Evolutionary conservation across 1,140 invertebrate genomes (phyloP).

Genomic region (Lepidotrigona ventralis): DNA sequence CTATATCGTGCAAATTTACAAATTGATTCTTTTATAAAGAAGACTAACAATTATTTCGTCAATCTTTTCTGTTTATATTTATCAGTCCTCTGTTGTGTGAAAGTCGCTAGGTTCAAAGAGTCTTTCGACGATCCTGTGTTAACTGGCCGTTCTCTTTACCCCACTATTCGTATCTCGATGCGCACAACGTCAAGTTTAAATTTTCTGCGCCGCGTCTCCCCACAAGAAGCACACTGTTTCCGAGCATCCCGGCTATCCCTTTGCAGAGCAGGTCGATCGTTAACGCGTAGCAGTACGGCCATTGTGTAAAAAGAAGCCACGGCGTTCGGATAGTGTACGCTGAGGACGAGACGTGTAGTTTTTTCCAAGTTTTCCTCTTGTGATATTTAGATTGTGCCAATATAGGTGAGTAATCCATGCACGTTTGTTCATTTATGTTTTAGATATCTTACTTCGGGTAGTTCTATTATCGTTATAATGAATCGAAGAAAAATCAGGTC

Average conservation of each 20-base stretch:
- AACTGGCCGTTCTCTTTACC: conserved; percentile 43
- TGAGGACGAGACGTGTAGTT: conserved; percentile 77
- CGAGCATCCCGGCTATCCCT: conserved; percentile 53
- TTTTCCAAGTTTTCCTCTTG: conserved; percentile 76
- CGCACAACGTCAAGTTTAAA: conserved; percentile 59
- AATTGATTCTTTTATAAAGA: too few relatives aligned
- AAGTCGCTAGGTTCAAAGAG: conserved; percentile 21
- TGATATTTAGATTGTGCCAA: conserved; percentile 80
- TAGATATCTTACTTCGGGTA: neutral
- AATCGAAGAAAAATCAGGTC: conserved; percentile 60
- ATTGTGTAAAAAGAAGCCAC: conserved; percentile 78
- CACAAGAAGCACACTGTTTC: conserved; percentile 55
- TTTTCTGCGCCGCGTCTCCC: conserved; percentile 71
- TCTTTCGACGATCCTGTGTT: conserved; percentile 22
- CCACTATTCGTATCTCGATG: conserved; percentile 50
- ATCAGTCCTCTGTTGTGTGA: neutral
- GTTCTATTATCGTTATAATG: neutral
- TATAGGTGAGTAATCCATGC: conserved; percentile 69
- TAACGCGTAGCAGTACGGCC: conserved; percentile 70
- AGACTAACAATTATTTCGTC: neutral
- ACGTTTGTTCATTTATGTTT: neutral
- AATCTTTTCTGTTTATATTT: neutral
- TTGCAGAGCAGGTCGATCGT: conserved; percentile 72
- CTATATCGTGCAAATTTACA: neutral
- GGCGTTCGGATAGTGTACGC: conserved; percentile 76